Evolutionary conservation across 2,797 vertebrate genomes (phyloP), one percentile per base, ranked within the genome.

Genomic region (Denticeps clupeoides): DNA sequence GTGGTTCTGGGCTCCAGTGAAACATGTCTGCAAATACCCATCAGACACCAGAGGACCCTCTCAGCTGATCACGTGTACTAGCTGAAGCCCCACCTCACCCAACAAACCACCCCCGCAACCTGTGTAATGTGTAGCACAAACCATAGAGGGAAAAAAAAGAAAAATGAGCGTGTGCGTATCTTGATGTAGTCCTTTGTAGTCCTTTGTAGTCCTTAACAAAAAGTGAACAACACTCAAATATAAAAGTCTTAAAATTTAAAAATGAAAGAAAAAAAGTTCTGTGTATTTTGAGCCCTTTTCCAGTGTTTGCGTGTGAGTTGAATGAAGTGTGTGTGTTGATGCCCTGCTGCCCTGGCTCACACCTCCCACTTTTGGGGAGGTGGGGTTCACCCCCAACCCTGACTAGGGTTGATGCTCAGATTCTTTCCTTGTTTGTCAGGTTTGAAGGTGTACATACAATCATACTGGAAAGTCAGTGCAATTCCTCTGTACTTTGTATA

Each of bases 71-170:
- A 38, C 9, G 19, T 19, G 9, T 21, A 23, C 9, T 41, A 25
- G 23, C 70, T 74, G 68, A 59, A 28, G 11, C 48, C 13, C 48
- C 53, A 25, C 33, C 43, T 47, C 15, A 3, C 33, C 5, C 35
- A 46, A 10, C 21, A 72, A 72, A 75, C 56, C 60, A 65, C 22
- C 12, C 74, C 47, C 47, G 44, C 68, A 81, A 70, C 64, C 81
- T 77, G 84, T 83, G 82, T 89, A 86, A 88, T 68, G 85, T 84
- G 88, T 95, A 90, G 89, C 91, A 88, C 90, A 91, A 80, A 88
- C 87, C 82, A 91, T 96, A 63, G 62, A 62, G 61, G 68, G 53
- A 26, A 47, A 31, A 15, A 44, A 12, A 13, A 7, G 22, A 53
- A 79, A 79, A 83, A 80, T 42, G 70, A 73, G 81, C 65, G 84